These are phyloP conservation scores for Pogonognathellus flavescens DNA, from an alignment of 1,140 invertebrate species.

Conservation along the genomic window DNA sequence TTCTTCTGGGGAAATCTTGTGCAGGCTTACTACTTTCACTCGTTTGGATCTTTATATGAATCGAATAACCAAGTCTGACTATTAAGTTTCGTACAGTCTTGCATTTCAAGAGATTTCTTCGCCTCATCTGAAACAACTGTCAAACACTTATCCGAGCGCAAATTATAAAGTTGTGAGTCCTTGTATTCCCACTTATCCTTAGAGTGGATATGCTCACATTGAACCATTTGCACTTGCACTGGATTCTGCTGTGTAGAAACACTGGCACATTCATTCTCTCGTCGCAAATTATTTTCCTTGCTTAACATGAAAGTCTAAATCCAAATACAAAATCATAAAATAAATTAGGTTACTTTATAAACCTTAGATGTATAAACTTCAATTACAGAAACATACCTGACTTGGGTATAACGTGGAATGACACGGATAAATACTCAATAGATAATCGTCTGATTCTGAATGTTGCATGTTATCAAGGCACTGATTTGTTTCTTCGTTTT, in stretches of 20 bases:
- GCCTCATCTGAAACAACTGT: slow-evolving; percentile 50
- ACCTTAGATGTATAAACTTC: no score
- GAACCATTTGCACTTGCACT: slow-evolving; percentile 63
- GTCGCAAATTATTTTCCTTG: slow-evolving; percentile 78
- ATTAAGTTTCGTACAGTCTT: slow-evolving; percentile 43
- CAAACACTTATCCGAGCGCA: slow-evolving; percentile 59
- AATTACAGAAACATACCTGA: slow-evolving; percentile 71
- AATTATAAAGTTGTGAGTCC: slow-evolving; percentile 54
- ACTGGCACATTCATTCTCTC: slow-evolving; percentile 83
- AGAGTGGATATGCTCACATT: slow-evolving; percentile 58
- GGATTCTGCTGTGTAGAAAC: slow-evolving; percentile 54
- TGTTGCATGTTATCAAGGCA: slow-evolving; percentile 87
- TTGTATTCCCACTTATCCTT: slow-evolving; percentile 60
- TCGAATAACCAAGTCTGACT: slow-evolving; percentile 63
- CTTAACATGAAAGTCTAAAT: slow-evolving; percentile 81
- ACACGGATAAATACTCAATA: slow-evolving; percentile 82
- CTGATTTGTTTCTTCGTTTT: slow-evolving; percentile 72
- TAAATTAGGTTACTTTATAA: no score
- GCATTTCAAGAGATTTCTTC: slow-evolving; percentile 47
- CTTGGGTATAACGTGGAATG: slow-evolving; percentile 77
- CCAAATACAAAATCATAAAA: slow-evolving; percentile 23
- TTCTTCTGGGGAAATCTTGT: no score
- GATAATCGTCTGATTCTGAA: slow-evolving; percentile 78
- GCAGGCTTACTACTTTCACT: no score
- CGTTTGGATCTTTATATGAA: not conserved